phyloP scores from a whole-genome alignment of 2,888 invertebrate genomes.

The Ptilodon capucinus region DNA sequence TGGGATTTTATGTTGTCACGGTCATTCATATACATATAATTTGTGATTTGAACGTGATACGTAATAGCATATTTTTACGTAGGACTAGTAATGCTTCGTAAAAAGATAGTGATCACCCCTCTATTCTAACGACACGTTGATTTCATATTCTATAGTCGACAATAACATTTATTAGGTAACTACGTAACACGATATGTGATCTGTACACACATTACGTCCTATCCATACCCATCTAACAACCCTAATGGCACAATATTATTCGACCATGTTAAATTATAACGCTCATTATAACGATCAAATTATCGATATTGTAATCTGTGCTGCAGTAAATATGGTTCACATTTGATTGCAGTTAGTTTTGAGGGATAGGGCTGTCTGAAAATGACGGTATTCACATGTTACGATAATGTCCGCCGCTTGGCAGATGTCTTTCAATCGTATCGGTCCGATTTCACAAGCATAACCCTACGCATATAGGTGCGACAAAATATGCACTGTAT shows the following conservation, averaged over 20 bases:
- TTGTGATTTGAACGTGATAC: too few species aligned
- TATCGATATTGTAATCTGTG: conserved; percentile 3
- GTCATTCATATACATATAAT: too few species aligned
- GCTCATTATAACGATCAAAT: background rate
- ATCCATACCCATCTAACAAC: conserved; percentile 22
- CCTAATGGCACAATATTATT: conserved; percentile 22
- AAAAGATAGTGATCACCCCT: too few species aligned
- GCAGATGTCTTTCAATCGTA: conserved; percentile 15
- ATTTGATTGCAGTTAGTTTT: background rate
- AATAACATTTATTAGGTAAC: conserved; percentile 24
- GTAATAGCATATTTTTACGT: too few species aligned
- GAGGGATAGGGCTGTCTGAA: conserved; percentile 4
- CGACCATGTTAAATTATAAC: conserved; percentile 12
- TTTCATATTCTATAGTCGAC: conserved; percentile 18
- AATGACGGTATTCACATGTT: conserved; percentile 8
- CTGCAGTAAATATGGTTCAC: background rate
- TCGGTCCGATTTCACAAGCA: conserved; percentile 19
- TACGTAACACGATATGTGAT: conserved; percentile 18
- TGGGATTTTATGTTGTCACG: too few species aligned
- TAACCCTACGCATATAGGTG: too few species aligned
- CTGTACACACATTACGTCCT: conserved; percentile 20
- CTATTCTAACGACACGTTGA: too few species aligned
- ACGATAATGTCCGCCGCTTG: conserved; percentile 21
- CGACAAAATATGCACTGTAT: too few species aligned
- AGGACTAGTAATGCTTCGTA: too few species aligned